Percentiles rank a stretch among this genome's conserved stretches.
Evolutionary conservation across 2,113 vertebrate species (phyloP).

Genomic region (Malurus elegans): DNA sequence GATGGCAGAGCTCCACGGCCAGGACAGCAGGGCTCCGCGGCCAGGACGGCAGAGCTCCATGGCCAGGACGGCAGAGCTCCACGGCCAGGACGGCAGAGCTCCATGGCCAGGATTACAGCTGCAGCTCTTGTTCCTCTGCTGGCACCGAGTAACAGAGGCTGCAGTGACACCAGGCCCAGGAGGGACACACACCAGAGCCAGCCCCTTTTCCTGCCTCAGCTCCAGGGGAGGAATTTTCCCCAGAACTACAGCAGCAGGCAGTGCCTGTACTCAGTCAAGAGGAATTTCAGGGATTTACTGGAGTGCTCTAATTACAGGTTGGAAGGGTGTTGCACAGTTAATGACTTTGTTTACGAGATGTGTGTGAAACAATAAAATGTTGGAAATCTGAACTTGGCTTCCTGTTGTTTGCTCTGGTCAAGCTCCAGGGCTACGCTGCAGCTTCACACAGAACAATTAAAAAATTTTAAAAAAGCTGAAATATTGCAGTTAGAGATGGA

Average conservation of each 20-base stretch:
- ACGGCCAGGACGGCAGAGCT: neutral
- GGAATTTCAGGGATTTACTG: neutral
- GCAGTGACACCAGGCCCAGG: fast-evolving
- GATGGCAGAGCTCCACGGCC: too few species aligned
- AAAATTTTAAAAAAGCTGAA: neutral
- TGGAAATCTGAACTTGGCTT: neutral
- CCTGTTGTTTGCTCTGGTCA: neutral
- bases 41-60: neutral
- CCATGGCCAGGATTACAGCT: too few species aligned
- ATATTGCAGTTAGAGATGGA: fast-evolving
- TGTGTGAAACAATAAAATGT: neutral
- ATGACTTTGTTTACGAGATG: neutral
- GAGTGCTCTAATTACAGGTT: neutral
- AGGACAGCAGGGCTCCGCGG: neutral
- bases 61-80: neutral
- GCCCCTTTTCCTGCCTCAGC: fast-evolving
- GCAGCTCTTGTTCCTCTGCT: neutral
- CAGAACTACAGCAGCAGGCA: neutral
- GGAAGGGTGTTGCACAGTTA: neutral
- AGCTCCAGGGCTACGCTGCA: neutral
- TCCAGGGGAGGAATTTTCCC: neutral
- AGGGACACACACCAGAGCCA: neutral
- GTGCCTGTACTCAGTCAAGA: neutral
- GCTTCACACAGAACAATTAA: neutral
- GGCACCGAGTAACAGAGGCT: fast-evolving